Conservation (phyloP, 2,888 invertebrate species). For the Lepidochrysops patricia region DNA sequence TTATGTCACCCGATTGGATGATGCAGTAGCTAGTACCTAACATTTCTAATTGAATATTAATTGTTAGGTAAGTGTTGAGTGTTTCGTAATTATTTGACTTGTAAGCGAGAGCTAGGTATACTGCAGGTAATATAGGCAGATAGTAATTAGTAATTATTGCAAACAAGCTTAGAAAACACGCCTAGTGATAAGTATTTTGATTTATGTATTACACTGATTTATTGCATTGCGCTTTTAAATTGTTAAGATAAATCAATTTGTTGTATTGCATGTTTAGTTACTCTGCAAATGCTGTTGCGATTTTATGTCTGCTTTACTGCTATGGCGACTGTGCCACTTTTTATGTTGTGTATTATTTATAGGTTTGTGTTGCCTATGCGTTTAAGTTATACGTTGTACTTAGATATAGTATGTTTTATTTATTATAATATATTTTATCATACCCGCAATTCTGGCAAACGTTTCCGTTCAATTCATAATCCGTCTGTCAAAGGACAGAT, state of each 20-base stretch:
- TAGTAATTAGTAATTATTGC: conserved; percentile 7
- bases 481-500: too few species aligned
- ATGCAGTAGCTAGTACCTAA: too few species aligned
- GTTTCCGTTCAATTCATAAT: not conserved
- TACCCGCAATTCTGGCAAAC: too few species aligned
- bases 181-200: too few species aligned
- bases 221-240: conserved; percentile 10
- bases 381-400: not conserved
- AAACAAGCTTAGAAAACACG: not conserved
- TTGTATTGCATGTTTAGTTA: conserved; percentile 8
- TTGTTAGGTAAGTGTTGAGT: too few species aligned
- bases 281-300: conserved; percentile 16
- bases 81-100: not conserved
- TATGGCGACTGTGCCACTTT: not conserved
- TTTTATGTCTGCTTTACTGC: conserved; percentile 8
- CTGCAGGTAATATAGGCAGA: not conserved
- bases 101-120: too few species aligned
- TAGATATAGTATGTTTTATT: too few species aligned
- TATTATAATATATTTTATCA: too few species aligned
- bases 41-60: too few species aligned
- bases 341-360: not conserved
- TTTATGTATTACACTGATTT: conserved; percentile 14
- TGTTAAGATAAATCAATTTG: not conserved
- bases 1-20: not conserved
- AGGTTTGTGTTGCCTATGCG: not conserved